phyloP scores from a whole-genome alignment of 2,888 invertebrate genomes.

The Nemotelus nigrinus region DNA sequence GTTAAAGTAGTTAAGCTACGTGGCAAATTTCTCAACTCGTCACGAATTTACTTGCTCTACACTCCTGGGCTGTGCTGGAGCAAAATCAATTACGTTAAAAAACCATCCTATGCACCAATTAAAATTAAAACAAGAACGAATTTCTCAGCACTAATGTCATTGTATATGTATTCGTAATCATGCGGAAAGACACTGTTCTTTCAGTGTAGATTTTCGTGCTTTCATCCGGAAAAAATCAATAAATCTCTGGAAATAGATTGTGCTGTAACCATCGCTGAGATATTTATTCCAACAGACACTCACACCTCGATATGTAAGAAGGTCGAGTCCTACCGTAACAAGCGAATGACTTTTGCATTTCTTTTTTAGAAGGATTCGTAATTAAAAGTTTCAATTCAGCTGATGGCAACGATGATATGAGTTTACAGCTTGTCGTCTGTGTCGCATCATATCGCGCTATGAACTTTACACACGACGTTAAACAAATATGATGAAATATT shows the following conservation, averaged over 20 bases:
- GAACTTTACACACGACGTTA: no score
- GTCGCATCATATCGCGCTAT: no score
- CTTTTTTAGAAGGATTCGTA: conserved; percentile 20
- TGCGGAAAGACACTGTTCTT: not conserved
- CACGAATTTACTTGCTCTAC: no score
- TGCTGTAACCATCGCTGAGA: not conserved
- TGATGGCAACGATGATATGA: no score
- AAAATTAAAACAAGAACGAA: conserved; percentile 11
- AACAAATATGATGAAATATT: no score
- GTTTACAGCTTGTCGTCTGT: no score
- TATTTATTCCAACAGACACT: conserved; percentile 1
- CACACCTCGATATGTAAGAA: not conserved
- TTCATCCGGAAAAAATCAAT: conserved; percentile 13
- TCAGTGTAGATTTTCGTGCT: not conserved
- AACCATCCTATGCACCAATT: not conserved
- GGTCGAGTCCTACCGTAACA: conserved; percentile 19
- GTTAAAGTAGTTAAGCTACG: no score
- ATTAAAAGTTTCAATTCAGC: conserved; percentile 24
- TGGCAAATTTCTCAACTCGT: no score
- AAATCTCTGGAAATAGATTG: conserved; percentile 16
- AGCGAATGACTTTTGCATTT: conserved; percentile 24
- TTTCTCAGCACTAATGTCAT: not conserved
- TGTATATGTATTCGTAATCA: not conserved
- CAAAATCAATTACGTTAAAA: no score
- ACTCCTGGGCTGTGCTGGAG: no score